A percentile compares a stretch with the other conserved stretches of the same genome.
Evolutionary conservation across 1,140 invertebrate genomes (phyloP).

Genomic region (Anadara kagoshimensis): DNA sequence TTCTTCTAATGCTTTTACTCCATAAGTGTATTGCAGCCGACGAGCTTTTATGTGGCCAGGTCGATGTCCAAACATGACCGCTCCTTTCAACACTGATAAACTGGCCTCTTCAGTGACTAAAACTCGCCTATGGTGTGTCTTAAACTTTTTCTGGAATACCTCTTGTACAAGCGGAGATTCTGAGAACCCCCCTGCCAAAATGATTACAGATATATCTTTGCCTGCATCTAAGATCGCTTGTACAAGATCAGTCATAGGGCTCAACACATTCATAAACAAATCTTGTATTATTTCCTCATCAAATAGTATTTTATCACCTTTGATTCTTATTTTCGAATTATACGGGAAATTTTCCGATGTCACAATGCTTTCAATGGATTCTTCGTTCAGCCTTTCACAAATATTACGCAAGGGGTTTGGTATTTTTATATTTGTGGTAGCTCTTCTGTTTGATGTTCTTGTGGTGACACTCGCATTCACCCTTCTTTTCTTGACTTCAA

Average conservation of each 20-base stretch:
- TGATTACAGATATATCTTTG: conserved; percentile 4
- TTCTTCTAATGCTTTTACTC: not conserved
- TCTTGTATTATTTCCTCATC: conserved; percentile 12
- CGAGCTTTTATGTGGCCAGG: conserved; percentile 13
- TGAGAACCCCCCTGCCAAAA: conserved; percentile 32
- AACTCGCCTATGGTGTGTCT: not conserved
- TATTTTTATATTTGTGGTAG: conserved; percentile 1
- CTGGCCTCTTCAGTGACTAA: conserved; percentile 17
- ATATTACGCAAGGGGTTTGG: not conserved
- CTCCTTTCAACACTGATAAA: conserved; percentile 29
- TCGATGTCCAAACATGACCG: conserved; percentile 33
- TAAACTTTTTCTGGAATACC: conserved; percentile 6
- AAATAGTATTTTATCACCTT: conserved; percentile 17
- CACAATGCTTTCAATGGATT: not conserved
- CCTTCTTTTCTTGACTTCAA: conserved; percentile 24
- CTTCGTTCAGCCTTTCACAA: not conserved
- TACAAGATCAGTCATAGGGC: conserved; percentile 10
- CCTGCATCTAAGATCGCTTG: not conserved
- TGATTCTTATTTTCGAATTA: not conserved
- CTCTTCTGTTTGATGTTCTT: not conserved
- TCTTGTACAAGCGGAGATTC: conserved; percentile 19
- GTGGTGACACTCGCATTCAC: no score
- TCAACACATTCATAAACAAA: conserved; percentile 18
- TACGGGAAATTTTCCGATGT: not conserved
- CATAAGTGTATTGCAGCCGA: conserved; percentile 16